A percentile compares a stretch with the other conserved stretches of the same genome.
Evolutionary conservation across 2,797 vertebrate genomes (phyloP).

Genomic region (Sternotherus odoratus): DNA sequence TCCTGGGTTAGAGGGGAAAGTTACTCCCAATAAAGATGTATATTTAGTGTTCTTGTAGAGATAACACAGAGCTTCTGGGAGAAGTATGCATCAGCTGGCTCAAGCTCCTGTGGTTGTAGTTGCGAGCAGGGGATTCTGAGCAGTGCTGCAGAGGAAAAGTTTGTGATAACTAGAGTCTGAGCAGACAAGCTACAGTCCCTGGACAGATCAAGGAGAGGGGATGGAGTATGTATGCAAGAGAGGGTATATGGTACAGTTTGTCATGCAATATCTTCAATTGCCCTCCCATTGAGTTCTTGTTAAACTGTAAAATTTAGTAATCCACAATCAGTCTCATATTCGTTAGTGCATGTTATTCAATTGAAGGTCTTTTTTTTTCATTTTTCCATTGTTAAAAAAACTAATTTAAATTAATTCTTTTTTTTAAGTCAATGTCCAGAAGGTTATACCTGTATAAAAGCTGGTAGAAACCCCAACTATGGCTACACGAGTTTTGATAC

Average conservation of each 20-base stretch:
- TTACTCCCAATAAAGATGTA: neutral
- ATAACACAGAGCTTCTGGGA: neutral
- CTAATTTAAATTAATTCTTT: neutral
- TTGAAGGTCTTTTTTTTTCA: neutral
- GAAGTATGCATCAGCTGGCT: neutral
- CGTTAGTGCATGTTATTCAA: neutral
- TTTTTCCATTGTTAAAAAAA: neutral
- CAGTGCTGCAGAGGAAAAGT: neutral
- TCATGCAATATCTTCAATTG: neutral
- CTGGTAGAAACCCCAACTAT: slow-evolving; percentile 90
- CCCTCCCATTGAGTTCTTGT: neutral
- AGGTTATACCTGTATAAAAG: slow-evolving; percentile 80
- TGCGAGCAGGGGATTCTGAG: neutral
- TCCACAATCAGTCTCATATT: neutral
- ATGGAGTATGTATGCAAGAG: too few species aligned
- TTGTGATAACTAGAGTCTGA: neutral
- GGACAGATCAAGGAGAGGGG: too few species aligned
- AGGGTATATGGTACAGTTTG: neutral
- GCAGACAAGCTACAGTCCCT: too few species aligned
- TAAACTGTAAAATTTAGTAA: neutral
- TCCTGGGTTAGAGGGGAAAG: neutral
- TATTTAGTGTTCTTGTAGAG: neutral
- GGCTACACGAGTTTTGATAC: slow-evolving; percentile 96
- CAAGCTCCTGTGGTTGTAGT: neutral
- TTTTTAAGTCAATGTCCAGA: slow-evolving; percentile 91